phyloP scores from a whole-genome alignment of 2,888 invertebrate genomes.

The Lumbricus terrestris region DNA sequence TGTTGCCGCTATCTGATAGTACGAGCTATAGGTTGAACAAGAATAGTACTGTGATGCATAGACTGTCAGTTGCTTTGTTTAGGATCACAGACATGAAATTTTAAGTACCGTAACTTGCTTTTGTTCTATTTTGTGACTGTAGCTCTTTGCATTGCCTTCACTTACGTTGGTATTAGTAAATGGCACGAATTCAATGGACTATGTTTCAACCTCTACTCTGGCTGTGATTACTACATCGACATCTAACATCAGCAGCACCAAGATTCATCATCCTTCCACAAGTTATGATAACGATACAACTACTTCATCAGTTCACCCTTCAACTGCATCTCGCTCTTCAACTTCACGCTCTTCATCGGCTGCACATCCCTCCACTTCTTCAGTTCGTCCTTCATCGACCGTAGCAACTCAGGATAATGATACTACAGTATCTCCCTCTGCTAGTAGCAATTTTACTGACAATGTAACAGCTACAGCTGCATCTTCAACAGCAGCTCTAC shows the following conservation, averaged over 20 bases:
- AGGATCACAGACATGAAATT: neutral
- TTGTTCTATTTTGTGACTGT: neutral
- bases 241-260: neutral
- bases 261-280: no score
- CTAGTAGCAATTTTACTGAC: neutral
- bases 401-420: neutral
- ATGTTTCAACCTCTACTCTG: neutral
- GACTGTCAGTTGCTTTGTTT: neutral
- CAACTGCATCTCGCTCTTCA: neutral
- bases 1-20: neutral
- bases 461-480: neutral
- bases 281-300: neutral
- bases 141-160: neutral
- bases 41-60: neutral
- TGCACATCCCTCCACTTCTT: neutral
- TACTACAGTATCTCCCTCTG: neutral
- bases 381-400: neutral
- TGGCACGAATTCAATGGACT: neutral
- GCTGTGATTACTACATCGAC: neutral
- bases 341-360: neutral
- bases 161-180: neutral
- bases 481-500: neutral
- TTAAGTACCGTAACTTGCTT: neutral
- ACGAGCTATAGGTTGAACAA: neutral
- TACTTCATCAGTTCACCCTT: neutral